Evolutionary conservation across 2,113 vertebrate species (phyloP).

Genomic region (Raja brachyura): DNA sequence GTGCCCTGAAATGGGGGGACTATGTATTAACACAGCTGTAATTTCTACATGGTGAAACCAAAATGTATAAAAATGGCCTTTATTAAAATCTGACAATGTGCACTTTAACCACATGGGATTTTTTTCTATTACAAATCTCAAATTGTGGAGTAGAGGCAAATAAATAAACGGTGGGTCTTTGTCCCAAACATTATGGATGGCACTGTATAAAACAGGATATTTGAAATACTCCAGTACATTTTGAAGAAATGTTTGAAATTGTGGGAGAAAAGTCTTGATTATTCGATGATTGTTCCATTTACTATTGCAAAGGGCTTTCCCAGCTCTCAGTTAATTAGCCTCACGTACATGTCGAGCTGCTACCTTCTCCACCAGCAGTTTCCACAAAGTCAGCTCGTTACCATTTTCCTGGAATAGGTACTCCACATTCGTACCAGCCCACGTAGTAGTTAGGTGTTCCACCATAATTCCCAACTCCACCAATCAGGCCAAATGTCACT

Average conservation of each 20-base stretch:
- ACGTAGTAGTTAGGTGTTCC: constrained; percentile 81
- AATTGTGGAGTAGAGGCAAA: too few species aligned
- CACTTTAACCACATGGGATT: too few species aligned
- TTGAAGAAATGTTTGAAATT: constrained; percentile 8
- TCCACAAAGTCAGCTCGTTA: constrained; percentile 50
- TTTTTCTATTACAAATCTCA: too few species aligned
- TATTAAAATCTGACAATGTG: too few species aligned
- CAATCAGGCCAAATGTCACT: constrained; percentile 80
- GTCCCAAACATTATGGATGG: too few species aligned
- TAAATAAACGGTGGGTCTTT: too few species aligned
- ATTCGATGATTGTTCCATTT: constrained; percentile 20
- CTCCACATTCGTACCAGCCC: constrained; percentile 96
- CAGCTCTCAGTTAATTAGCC: neutral
- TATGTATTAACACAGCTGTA: too few species aligned
- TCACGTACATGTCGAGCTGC: neutral
- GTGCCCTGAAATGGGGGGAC: too few species aligned
- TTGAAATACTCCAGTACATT: constrained; percentile 9
- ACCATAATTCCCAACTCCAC: constrained; percentile 48
- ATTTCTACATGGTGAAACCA: too few species aligned
- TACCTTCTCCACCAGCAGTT: neutral
- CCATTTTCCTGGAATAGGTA: constrained; percentile 95
- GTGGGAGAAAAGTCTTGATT: neutral
- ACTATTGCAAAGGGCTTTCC: neutral
- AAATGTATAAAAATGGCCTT: too few species aligned
- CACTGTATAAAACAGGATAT: neutral